A percentile compares a stretch with the other conserved stretches of the same genome.
Evolutionary conservation across 2,888 invertebrate species (phyloP).

Genomic region (Cheilosia pagana): DNA sequence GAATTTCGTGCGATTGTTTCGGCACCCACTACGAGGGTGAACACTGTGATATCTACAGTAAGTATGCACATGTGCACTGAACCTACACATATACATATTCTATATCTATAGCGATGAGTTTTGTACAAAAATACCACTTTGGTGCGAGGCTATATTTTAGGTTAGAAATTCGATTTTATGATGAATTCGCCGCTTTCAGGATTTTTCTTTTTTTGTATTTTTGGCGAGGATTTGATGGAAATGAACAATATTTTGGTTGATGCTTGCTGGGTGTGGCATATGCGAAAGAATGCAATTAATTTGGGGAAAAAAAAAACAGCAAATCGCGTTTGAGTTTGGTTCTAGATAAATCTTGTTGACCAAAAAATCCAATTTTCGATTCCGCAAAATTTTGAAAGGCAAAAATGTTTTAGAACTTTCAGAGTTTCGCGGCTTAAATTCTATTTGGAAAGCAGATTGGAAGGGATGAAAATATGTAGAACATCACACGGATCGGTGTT

Average conservation of each 20-base stretch:
- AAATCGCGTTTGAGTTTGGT: too few relatives aligned
- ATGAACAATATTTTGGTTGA: not conserved
- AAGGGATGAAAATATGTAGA: too few relatives aligned
- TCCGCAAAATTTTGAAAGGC: too few relatives aligned
- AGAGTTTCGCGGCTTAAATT: too few relatives aligned
- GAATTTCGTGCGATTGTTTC: conserved; percentile 95
- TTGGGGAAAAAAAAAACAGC: too few relatives aligned
- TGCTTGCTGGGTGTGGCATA: not conserved
- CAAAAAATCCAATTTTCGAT: too few relatives aligned
- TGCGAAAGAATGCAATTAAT: too few relatives aligned
- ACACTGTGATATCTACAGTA: conserved; percentile 95
- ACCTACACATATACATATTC: not conserved
- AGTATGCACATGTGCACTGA: conserved; percentile 80
- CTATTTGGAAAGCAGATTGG: too few relatives aligned
- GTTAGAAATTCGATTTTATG: conserved; percentile 54
- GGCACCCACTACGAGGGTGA: conserved; percentile 96
- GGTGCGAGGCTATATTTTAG: conserved; percentile 31
- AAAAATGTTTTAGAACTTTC: too few relatives aligned
- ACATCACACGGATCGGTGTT: too few relatives aligned
- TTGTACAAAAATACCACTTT: conserved; percentile 7
- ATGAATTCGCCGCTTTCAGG: not conserved
- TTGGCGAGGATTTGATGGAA: not conserved
- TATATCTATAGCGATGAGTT: not conserved
- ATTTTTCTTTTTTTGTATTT: conserved; percentile 31
- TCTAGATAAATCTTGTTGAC: too few relatives aligned